These are phyloP conservation scores for Caenorhabditis japonica DNA, from an alignment of 2,888 invertebrate genomes.

Conservation along the genomic window DNA sequence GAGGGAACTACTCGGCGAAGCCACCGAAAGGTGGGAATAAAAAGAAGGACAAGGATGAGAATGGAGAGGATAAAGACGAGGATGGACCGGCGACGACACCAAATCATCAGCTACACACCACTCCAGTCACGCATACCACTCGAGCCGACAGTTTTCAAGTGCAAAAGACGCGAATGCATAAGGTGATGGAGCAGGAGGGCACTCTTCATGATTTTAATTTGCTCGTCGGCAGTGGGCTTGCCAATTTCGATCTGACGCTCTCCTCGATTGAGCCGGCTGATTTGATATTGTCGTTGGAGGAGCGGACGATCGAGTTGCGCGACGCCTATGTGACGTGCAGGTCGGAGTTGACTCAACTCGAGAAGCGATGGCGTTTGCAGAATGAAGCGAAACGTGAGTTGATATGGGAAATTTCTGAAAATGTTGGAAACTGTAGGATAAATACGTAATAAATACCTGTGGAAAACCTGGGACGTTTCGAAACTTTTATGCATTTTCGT, in stretches of 20 bases:
- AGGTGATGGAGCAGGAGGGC: conserved; percentile 1
- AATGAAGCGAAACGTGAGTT: conserved; percentile 21
- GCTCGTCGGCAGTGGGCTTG: neutral
- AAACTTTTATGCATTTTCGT: no score
- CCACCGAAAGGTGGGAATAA: neutral
- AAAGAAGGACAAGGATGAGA: neutral
- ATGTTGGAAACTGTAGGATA: no score
- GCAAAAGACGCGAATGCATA: conserved; percentile 16
- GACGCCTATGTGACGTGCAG: neutral
- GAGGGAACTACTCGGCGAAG: neutral
- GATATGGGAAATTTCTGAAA: no score
- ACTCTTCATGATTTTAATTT: neutral
- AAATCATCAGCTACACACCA: no score
- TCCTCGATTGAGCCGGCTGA: neutral
- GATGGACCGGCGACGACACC: neutral
- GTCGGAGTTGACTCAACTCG: neutral
- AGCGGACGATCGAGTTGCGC: conserved; percentile 7
- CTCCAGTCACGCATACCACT: neutral
- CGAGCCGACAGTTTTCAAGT: conserved; percentile 10
- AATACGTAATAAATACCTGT: no score
- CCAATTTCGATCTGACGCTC: neutral
- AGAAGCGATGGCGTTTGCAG: neutral
- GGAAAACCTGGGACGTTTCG: no score
- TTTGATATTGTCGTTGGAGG: conserved; percentile 7
- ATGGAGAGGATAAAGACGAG: conserved; percentile 11